These are phyloP conservation scores for Thumatha senex DNA, from an alignment of 2,888 invertebrate species.

Conservation along the genomic window DNA sequence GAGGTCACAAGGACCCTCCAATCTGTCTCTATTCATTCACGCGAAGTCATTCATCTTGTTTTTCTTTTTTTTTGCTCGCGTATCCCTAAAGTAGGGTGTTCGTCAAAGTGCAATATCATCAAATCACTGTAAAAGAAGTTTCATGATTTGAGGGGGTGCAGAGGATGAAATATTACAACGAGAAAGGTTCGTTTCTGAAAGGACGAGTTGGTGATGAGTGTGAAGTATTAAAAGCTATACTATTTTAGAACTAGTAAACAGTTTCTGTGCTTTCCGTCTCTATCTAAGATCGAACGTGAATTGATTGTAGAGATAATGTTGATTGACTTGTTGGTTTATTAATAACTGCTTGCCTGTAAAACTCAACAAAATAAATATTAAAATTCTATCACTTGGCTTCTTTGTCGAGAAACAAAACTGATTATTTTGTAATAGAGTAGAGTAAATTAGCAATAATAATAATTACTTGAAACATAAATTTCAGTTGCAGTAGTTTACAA, in stretches of 20 bases:
- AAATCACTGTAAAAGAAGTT: conserved; percentile 82
- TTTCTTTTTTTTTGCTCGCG: conserved; percentile 56
- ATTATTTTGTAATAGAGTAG: too few species aligned
- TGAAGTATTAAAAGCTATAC: conserved; percentile 28
- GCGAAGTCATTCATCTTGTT: conserved; percentile 68
- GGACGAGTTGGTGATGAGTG: conserved; percentile 46
- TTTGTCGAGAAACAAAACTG: too few species aligned
- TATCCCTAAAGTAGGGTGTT: conserved; percentile 53
- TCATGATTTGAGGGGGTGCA: conserved; percentile 69
- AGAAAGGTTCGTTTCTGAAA: conserved; percentile 62
- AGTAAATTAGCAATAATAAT: too few species aligned
- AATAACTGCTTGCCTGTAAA: too few species aligned
- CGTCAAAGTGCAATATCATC: conserved; percentile 82
- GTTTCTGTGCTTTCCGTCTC: background rate
- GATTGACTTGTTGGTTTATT: too few species aligned
- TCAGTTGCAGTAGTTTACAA: too few species aligned
- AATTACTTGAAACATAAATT: too few species aligned
- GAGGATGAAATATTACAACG: conserved; percentile 79
- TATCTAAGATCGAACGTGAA: too few species aligned
- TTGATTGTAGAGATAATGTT: too few species aligned
- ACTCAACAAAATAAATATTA: too few species aligned
- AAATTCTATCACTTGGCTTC: too few species aligned
- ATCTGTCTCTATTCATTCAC: conserved; percentile 39
- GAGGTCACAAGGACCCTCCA: conserved; percentile 35
- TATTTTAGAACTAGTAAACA: conserved; percentile 7